These are phyloP conservation scores for Mycalesis mineus DNA, from an alignment of 2,888 invertebrate genomes.

Conservation along the genomic window DNA sequence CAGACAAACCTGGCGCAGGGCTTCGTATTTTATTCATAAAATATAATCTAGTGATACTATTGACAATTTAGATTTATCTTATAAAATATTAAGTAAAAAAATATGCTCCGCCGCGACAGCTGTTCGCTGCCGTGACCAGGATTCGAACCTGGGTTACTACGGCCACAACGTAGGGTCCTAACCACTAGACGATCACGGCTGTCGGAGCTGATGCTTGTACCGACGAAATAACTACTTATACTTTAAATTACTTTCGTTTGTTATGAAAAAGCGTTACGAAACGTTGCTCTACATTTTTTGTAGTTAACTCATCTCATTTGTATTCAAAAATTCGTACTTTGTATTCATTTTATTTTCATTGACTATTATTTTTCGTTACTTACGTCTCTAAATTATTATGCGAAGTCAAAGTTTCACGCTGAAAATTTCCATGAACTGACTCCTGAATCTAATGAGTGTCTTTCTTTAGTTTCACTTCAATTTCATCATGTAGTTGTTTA, in stretches of 20 bases:
- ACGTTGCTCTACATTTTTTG: background rate
- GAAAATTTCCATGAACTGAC: too few species aligned
- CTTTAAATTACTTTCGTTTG: conserved; percentile 1
- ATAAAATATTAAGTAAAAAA: conserved; percentile 6
- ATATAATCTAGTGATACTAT: background rate
- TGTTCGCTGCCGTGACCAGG: conserved; percentile 70
- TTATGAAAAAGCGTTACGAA: background rate
- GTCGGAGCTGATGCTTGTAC: conserved; percentile 44
- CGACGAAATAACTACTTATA: background rate
- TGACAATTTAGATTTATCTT: too few species aligned
- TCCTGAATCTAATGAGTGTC: too few species aligned
- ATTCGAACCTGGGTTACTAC: conserved; percentile 88
- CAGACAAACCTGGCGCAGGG: too few species aligned
- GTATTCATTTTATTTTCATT: too few species aligned
- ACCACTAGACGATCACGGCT: conserved; percentile 87
- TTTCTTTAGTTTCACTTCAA: too few species aligned
- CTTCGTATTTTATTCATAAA: too few species aligned
- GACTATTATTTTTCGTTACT: too few species aligned
- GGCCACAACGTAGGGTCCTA: conserved; percentile 88
- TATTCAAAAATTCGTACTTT: background rate
- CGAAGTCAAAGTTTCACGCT: too few species aligned
- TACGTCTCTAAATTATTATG: too few species aligned
- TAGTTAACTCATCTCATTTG: background rate
- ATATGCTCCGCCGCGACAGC: conserved; percentile 23
- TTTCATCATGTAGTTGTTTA: too few species aligned